Evolutionary conservation across 2,888 invertebrate species (phyloP).

Genomic region (Syrista parreyssii): DNA sequence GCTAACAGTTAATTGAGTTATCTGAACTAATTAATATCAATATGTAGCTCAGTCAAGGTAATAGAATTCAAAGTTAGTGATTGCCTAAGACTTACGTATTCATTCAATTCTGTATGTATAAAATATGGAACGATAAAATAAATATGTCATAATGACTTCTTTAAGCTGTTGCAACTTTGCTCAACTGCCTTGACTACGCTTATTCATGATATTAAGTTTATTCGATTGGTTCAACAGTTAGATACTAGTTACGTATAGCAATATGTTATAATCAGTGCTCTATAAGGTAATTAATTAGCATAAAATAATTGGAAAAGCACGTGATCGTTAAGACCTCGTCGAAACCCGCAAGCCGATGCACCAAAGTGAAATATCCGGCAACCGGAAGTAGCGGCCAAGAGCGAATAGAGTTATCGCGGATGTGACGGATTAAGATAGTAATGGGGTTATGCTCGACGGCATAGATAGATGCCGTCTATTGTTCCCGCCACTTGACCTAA

Average conservation of each 20-base stretch:
- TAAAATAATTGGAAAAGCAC: not conserved
- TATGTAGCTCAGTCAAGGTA: not conserved
- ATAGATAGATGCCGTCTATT: slow-evolving; percentile 48
- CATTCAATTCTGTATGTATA: not conserved
- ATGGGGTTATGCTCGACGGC: slow-evolving; percentile 47
- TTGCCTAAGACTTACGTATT: not conserved
- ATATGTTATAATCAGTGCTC: not conserved
- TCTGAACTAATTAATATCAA: not conserved
- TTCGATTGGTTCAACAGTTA: not conserved
- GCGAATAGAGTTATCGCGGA: slow-evolving; percentile 45
- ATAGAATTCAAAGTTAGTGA: not conserved
- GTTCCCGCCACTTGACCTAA: slow-evolving; percentile 61
- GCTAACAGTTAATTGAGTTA: not conserved
- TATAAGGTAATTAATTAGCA: not conserved
- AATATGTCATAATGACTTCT: not conserved
- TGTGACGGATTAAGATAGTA: slow-evolving; percentile 52
- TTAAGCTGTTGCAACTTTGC: not conserved
- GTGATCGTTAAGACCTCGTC: not conserved
- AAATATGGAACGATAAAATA: not conserved
- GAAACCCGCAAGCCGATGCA: not conserved
- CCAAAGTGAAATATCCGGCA: slow-evolving; percentile 5
- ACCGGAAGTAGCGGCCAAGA: not conserved
- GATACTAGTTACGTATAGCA: not conserved
- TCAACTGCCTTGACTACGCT: not conserved
- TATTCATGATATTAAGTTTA: not conserved